These are phyloP conservation scores for Barbus barbus DNA, from an alignment of 2,113 vertebrate species.

Conservation along the genomic window DNA sequence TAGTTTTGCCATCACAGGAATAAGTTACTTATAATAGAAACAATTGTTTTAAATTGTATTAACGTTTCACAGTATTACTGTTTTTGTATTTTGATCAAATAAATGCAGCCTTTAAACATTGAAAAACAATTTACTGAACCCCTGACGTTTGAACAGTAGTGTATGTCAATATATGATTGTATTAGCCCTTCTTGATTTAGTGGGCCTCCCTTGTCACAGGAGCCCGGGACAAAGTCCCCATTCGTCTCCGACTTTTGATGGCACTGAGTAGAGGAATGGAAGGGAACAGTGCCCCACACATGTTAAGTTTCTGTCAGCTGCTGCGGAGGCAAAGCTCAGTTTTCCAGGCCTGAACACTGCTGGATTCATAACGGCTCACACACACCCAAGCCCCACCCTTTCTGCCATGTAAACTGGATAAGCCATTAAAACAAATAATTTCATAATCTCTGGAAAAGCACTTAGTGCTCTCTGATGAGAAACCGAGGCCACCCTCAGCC, in stretches of 20 bases:
- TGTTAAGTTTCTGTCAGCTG: constrained; percentile 13
- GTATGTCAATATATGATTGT: background rate
- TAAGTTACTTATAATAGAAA: too few species aligned
- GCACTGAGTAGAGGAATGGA: background rate
- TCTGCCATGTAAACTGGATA: constrained; percentile 32
- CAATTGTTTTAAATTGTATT: background rate
- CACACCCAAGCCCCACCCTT: background rate
- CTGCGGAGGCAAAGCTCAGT: background rate
- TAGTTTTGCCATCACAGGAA: too few species aligned
- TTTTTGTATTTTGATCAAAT: background rate
- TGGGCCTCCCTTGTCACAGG: background rate
- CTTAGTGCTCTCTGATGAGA: constrained; percentile 38
- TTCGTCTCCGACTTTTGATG: background rate
- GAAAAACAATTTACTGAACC: too few species aligned
- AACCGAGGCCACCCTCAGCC: constrained; percentile 4
- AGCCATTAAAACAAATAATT: constrained; percentile 38
- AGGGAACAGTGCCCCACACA: background rate
- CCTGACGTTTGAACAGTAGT: background rate
- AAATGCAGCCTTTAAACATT: background rate
- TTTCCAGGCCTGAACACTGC: constrained; percentile 27
- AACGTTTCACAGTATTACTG: background rate
- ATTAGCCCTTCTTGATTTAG: background rate
- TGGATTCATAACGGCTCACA: constrained; percentile 15
- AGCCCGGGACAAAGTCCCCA: background rate
- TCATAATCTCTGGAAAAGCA: constrained; percentile 42